phyloP scores from a whole-genome alignment of 2,888 invertebrate species.

The Xylophagus ater region DNA sequence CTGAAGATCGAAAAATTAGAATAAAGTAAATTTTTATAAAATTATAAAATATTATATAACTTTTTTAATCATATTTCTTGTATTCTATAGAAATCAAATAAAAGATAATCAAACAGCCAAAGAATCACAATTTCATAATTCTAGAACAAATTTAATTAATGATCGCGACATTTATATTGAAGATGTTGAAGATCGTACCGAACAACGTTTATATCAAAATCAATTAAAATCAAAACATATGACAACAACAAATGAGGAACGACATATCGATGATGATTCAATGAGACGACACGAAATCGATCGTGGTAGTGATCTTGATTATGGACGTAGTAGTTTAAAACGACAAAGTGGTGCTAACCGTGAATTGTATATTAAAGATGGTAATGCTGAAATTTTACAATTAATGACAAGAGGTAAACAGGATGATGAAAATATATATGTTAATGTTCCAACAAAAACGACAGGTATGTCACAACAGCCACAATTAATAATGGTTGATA shows the following conservation, averaged over 20 bases:
- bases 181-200: constrained; percentile 26
- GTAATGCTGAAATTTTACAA: constrained; percentile 72
- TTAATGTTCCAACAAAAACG: constrained; percentile 44
- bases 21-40: constrained; percentile 27
- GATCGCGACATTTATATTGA: constrained; percentile 37
- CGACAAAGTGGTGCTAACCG: constrained; percentile 38
- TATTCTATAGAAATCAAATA: constrained; percentile 25
- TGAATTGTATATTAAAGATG: constrained; percentile 70
- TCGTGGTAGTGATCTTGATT: constrained; percentile 56
- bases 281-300: constrained; percentile 66
- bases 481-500: constrained; percentile 55
- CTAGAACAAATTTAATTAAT: constrained; percentile 38
- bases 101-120: constrained; percentile 31
- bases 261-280: constrained; percentile 58
- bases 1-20: constrained; percentile 34
- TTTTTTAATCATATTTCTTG: background rate
- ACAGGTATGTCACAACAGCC: constrained; percentile 46
- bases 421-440: constrained; percentile 50
- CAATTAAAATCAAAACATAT: constrained; percentile 20
- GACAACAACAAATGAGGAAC: constrained; percentile 29
- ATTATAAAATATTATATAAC: background rate
- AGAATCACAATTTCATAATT: constrained; percentile 38
- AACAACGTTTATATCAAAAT: constrained; percentile 34
- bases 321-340: constrained; percentile 38
- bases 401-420: constrained; percentile 65